Base-by-base conservation (phyloP, 1,140 invertebrate species). In the Drosophila watanabei region DNA sequence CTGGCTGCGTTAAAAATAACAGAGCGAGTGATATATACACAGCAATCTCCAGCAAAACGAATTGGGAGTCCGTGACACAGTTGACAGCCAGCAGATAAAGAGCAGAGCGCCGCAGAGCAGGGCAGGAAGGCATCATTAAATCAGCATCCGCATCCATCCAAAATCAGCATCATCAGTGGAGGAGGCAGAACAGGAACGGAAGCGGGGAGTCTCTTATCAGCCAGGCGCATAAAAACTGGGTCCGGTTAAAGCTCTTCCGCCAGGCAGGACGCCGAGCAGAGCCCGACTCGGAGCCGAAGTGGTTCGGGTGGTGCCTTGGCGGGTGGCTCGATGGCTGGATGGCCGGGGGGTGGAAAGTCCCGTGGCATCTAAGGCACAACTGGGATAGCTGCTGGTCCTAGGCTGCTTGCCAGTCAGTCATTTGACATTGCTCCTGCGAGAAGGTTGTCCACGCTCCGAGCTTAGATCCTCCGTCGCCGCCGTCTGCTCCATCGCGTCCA, bases 341-440 rank as follows among this genome's bases (percentile, higher is more conserved):
- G 54, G 49, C 24, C 16, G 35, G 30, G 28, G 52, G 65, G 79
- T 63, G 79, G 71, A 79, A 85, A 89, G 75, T 89, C 82, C 87
- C 33, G 86, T 75, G 70, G 69, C 79, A 79, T 86, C 86, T 86
- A 90, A 79, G 86, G 75, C 87, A 64, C 75, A 82, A 90, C 86
- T 89, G 86, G 86, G 86, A 86, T 89, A 84, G 82, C 83, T 87
- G 80, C 73, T 65, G 58, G 41, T 61, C 64, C 63, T 80, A 60
- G 64, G 64, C 82, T 79, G 79, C 68, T 76, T 52, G 69, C 37
- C 62, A 80, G 75, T 81, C 88, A 92, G 91, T 92, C 89, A 82
- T 91, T 92, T 91, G 91, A 90, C 91, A 87, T 92, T 92, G 91
- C 83, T 92, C 85, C 88, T 85, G 79, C 78, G 73, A 85, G 86